Evolutionary conservation across 2,888 invertebrate species (phyloP), one percentile per base, ranked within the genome.

Genomic region (Ormyrus labotus): DNA sequence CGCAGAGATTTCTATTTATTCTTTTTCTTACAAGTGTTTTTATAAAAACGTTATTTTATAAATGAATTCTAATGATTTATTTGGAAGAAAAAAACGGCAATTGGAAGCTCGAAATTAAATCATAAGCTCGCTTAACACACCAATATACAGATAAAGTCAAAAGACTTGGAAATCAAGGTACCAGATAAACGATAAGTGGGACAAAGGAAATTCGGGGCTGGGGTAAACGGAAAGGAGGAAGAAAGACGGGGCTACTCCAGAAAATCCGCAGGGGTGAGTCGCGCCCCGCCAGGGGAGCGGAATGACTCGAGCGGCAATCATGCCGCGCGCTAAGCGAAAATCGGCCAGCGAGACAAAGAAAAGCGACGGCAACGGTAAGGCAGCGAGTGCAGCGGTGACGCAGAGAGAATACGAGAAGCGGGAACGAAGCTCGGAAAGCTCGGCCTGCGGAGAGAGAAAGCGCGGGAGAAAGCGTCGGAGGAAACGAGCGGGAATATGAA

Each of bases 161-260:
- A 60, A 72, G n/a, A 47, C 45, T 34, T 6, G 53, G 60, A 5
- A 63, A 34, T 64, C 61, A 67, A 34, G 61, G 72, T 61, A 72
- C 60, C 61, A 65, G 65, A 70, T 65, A 70, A 70, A 53, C 74
- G 75, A 80, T 80, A 70, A 80, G 65, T 70, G 50, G 80, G 70
- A 80, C 80, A 80, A 80, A 80, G 80, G 34, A 75, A 64, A 79
- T 69, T 74, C 34, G 64, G 72, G 63, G 65, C 19, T 47, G n/a
- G 8, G 5, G 50, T 68, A 51, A 60, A 48, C 64, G 34, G 34
- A 34, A 34, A 47, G 10, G 63, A 48, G 47, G 47, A 48, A 13
- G 34, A 70, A 45, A 61, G 74, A 48, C 48, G 34, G 34, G 34
- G 34, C 34, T 4, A 4, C 34, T 34, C 68, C 68, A 72, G 68